Evolutionary conservation across 2,888 invertebrate species (phyloP).

Genomic region (Podabrus alpinus): DNA sequence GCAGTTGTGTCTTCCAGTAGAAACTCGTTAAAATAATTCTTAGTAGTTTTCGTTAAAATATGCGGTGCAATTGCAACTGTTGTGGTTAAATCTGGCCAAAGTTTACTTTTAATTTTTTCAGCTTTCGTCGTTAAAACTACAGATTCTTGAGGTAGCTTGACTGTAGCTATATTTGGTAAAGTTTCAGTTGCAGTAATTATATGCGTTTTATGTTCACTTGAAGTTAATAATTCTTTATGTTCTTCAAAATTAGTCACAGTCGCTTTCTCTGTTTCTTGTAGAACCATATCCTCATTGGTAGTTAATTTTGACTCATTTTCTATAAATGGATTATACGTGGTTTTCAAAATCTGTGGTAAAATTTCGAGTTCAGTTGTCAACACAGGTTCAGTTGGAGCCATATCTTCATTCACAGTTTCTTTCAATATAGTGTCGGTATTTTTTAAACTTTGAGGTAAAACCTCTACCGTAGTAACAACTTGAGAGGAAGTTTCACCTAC

Average conservation of each 20-base stretch:
- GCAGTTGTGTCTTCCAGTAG: not conserved
- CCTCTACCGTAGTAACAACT: too few species aligned
- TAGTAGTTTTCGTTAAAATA: not conserved
- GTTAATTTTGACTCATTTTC: not conserved
- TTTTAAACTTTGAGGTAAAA: too few species aligned
- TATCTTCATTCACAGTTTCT: not conserved
- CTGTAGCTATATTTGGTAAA: not conserved
- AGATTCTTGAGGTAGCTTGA: not conserved
- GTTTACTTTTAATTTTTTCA: not conserved
- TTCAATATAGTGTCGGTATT: not conserved
- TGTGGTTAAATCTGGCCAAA: not conserved
- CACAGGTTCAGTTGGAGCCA: not conserved
- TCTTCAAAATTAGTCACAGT: not conserved
- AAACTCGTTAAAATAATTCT: not conserved
- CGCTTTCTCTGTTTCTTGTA: not conserved
- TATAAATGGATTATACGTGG: not conserved
- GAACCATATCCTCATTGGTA: not conserved
- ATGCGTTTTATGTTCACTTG: not conserved
- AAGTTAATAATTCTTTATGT: not conserved
- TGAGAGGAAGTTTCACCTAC: too few species aligned
- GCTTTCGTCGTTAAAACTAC: too few species aligned
- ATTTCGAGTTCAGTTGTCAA: not conserved
- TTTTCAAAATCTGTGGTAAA: not conserved
- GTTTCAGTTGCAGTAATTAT: not conserved
- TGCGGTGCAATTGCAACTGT: not conserved